Conservation (phyloP, 2,797 vertebrate species). For the Limosa lapponica region DNA sequence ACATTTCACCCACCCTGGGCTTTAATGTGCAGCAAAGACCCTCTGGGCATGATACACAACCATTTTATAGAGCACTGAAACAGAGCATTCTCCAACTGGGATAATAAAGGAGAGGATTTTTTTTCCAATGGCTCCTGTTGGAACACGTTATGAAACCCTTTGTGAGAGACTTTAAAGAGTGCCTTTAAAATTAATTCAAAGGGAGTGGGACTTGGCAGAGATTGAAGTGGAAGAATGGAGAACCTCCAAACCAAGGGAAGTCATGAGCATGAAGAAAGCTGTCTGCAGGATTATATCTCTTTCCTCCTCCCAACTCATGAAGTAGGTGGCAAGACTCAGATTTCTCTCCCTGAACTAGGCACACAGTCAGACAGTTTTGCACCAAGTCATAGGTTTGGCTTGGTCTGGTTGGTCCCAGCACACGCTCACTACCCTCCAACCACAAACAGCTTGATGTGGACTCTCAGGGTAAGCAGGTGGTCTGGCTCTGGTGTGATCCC, state of each 20-base stretch:
- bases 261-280: background rate
- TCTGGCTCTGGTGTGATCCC: background rate
- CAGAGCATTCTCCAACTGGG: conserved; percentile 26
- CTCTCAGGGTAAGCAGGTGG: background rate
- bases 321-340: background rate
- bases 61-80: conserved; percentile 29
- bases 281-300: background rate
- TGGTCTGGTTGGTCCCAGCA: background rate
- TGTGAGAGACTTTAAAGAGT: conserved; percentile 20
- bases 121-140: conserved; percentile 9
- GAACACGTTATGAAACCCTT: conserved; percentile 23
- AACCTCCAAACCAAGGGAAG: background rate
- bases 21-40: conserved; percentile 41
- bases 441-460: background rate
- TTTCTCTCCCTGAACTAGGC: background rate
- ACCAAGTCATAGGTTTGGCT: background rate
- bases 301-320: background rate
- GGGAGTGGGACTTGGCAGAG: conserved; percentile 8
- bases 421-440: rapidly evolving
- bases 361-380: background rate
- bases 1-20: conserved; percentile 53
- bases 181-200: conserved; percentile 47
- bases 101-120: conserved; percentile 28
- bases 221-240: background rate
- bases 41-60: conserved; percentile 36